These are phyloP conservation scores for Mormyrus iriodes DNA, from an alignment of 2,113 vertebrate species.

Conservation along the genomic window DNA sequence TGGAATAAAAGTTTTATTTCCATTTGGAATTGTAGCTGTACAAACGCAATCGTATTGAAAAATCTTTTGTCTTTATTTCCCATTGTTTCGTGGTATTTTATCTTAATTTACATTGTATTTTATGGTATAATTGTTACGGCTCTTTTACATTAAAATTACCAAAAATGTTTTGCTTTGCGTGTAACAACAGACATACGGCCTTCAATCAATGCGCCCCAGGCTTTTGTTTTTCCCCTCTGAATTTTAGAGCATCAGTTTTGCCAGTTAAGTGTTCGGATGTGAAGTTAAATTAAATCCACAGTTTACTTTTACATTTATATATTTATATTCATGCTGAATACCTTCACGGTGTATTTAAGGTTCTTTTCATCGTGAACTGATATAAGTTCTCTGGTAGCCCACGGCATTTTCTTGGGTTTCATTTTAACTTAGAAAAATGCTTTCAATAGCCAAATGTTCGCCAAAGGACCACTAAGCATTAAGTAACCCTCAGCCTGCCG, in stretches of 20 bases:
- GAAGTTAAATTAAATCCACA: slow-evolving; percentile 11
- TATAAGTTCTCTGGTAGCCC: neutral
- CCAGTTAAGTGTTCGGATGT: slow-evolving; percentile 5
- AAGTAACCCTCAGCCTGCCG: neutral
- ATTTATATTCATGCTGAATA: slow-evolving; percentile 1
- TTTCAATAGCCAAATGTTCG: neutral
- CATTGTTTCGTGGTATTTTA: neutral
- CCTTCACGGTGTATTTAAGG: neutral
- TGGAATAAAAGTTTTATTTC: neutral
- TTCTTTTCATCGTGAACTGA: neutral
- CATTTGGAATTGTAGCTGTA: neutral
- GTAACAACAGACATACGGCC: neutral
- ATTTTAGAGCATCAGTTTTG: neutral
- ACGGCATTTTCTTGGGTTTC: neutral
- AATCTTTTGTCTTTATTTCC: neutral
- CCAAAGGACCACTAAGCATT: neutral
- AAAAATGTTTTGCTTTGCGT: neutral
- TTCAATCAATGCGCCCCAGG: neutral
- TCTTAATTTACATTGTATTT: slow-evolving; percentile 4
- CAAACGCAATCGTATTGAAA: neutral
- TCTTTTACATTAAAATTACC: neutral
- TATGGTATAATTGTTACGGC: neutral
- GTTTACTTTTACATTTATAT: neutral
- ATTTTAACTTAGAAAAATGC: neutral
- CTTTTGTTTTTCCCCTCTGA: neutral